Conservation (phyloP, 2,113 vertebrate species). For the Circaetus cinerascens region DNA sequence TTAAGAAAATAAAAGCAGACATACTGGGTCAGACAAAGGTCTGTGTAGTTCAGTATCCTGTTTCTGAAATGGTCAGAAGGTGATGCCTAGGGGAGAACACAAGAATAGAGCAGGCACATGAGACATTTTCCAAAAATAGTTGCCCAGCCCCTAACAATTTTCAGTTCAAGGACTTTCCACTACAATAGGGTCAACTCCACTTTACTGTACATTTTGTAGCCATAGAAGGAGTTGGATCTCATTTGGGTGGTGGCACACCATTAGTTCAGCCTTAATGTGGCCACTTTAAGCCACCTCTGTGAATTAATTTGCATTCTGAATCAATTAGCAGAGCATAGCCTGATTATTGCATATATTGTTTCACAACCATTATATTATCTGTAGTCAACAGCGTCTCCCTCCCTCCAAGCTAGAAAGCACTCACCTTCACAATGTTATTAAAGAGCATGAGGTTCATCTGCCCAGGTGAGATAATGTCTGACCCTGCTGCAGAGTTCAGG, state of each 20-base stretch:
- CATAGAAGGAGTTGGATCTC: background rate
- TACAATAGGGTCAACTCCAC: accelerated
- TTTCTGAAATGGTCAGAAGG: background rate
- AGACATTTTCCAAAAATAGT: background rate
- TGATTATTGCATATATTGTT: background rate
- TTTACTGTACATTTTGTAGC: background rate
- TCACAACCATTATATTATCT: background rate
- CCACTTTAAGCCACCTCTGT: background rate
- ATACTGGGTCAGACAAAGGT: background rate
- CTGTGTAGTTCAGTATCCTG: background rate
- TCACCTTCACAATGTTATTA: background rate
- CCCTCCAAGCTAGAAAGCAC: background rate
- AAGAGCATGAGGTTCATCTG: background rate
- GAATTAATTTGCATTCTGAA: background rate
- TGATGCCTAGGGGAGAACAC: background rate
- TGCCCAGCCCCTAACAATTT: background rate
- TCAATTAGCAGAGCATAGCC: background rate
- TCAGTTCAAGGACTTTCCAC: background rate
- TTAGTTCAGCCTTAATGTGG: background rate
- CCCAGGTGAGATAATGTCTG: background rate
- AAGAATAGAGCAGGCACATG: background rate
- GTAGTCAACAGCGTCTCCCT: background rate
- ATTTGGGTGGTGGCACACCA: background rate
- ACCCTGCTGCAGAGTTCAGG: constrained; percentile 23
- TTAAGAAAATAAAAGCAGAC: background rate